Base-by-base conservation (phyloP, 1,140 invertebrate species). In the Diachasma alloeum region DNA sequence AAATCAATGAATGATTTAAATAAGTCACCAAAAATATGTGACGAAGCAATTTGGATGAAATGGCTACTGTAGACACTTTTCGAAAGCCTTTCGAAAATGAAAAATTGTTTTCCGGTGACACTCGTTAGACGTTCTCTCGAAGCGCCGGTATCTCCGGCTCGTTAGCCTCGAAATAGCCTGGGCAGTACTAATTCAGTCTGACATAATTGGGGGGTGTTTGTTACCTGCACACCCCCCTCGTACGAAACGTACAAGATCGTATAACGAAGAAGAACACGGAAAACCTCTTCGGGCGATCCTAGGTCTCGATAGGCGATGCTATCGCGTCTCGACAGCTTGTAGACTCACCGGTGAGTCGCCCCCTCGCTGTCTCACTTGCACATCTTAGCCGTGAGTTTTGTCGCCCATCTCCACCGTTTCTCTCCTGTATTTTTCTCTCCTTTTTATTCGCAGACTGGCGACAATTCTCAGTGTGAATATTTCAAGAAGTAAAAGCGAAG, bases 181-280 rank as follows among this genome's bases (percentile, higher is more conserved):
- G 81, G 83, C 84, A 82, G 83, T 83, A 88, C 87, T 89, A 88
- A 89, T 89, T 89, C 84, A 87, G 83, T 81, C 82, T 82, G 85
- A 89, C 87, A 88, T 87, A 89, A 89, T 88, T 89, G 83, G 85
- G 85, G 87, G 36, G 83, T 87, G 85, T 87, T 88, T 85, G 86
- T 89, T 88, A 88, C 84, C 86, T 87, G 85, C 85, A 85, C 85
- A 85, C 83, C 83, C 82, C 82, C 83, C 82, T 83, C 83, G 80
- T 83, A 83, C 81, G 81, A 84, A 73, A 82, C 83, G 81, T 85
- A 85, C 84, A 85, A 88, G 85, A 89, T 88, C 86, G 85, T 86
- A 88, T 88, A 88, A 89, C 87, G 87, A 88, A 86, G 82, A 87
- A 84, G 85, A 87, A 89, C 88, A 89, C 81, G 87, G 87, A 89